A percentile compares a stretch with the other conserved stretches of the same genome.
Conservation (phyloP, 2,797 vertebrate species). For the Rhabdophis nuchalis region DNA sequence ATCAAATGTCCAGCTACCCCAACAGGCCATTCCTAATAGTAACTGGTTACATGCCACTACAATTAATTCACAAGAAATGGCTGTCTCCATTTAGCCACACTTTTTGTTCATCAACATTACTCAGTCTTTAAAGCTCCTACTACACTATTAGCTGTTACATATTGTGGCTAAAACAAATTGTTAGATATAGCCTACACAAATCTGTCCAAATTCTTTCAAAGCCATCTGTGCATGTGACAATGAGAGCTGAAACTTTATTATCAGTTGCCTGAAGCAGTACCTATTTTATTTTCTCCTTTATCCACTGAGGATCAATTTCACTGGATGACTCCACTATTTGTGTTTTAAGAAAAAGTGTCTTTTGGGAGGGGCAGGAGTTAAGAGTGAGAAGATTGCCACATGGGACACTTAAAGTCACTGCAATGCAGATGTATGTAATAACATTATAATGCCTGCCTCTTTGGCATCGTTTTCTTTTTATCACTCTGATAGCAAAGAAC, state of each 20-base stretch:
- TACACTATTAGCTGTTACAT: not conserved
- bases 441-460: not conserved
- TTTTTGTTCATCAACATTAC: not conserved
- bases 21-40: not conserved
- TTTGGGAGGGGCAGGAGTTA: not conserved
- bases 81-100: not conserved
- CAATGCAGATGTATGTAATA: not conserved
- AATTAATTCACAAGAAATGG: not conserved
- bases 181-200: conserved; percentile 13
- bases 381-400: not conserved
- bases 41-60: too few relatives aligned
- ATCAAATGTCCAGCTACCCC: not conserved
- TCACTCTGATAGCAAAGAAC: not conserved
- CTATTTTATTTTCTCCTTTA: conserved; percentile 6
- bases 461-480: not conserved
- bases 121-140: not conserved
- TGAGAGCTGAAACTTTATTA: not conserved
- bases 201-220: conserved; percentile 19
- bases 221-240: conserved; percentile 4
- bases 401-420: not conserved
- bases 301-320: conserved; percentile 1
- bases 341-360: not conserved
- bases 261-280: not conserved
- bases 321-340: not conserved
- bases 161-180: conserved; percentile 5